Base-by-base conservation (phyloP, 2,888 invertebrate species). In the Gibbula magus region DNA sequence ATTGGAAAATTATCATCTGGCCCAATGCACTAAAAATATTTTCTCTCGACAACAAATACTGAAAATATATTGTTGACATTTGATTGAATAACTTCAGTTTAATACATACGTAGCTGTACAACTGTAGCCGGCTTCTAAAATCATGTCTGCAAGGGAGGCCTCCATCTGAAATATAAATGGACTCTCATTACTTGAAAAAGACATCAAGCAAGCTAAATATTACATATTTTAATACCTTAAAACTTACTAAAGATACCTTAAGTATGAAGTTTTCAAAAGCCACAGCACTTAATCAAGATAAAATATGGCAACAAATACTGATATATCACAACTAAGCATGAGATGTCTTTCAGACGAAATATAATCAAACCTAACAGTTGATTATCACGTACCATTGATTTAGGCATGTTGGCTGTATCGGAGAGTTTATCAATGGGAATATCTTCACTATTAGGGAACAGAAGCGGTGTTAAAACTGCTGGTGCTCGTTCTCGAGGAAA, bases 81-180 rank as follows among this genome's bases (percentile, higher is more conserved):
- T 5, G 3, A 35, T 35, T 35, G 8, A 35, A 35, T 35, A 5
- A 35, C 35, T 5, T 3, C 35, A 5, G 45, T 22, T 51, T 52
- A 22, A 66, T 25, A 51, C 84, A 82, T 87, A 92, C 93, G 88
- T 92, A 78, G 95, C 94, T 79, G 98, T 98, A 92, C 98, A 98
- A 86, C 95, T 94, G 93, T 97, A 98, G 78, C 99, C 98, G 91
- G 98, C 95, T 94, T 99, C 99, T 92, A 96, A 95, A 90, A 99
- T 95, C 91, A 98, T 95, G 91, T 98, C 98, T 85, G 97, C 96
- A 91, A 94, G 85, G 10, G 93, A 91, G 25, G 90, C 89, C 80
- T 93, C 93, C 88, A 92, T 89, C 93, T 93, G 86, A 35, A 85
- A 84, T 80, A 18, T 3, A 35, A 35, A n/a, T n/a, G n/a, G n/a